Conservation (phyloP, 2,797 vertebrate genomes). For the Momotus momota region DNA sequence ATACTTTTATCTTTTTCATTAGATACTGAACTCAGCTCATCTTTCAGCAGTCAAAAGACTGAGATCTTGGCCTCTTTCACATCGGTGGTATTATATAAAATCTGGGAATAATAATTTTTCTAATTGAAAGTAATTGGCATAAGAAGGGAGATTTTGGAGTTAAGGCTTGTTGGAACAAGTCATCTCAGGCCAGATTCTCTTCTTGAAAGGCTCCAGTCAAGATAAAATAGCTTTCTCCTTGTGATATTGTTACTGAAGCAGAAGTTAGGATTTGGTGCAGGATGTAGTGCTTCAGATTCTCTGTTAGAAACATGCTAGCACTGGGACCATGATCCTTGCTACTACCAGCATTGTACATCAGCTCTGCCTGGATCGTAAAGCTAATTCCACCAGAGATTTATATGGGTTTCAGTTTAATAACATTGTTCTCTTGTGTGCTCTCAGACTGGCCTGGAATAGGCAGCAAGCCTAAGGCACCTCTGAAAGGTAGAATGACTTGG, state of each 20-base stretch:
- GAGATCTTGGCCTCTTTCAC: slow-evolving; percentile 7
- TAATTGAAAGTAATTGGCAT: background rate
- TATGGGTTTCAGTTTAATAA: background rate
- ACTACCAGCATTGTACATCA: background rate
- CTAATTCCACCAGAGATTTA: background rate
- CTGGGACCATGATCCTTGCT: background rate
- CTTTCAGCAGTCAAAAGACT: slow-evolving; percentile 16
- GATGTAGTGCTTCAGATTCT: background rate
- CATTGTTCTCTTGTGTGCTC: background rate
- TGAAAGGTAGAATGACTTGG: background rate
- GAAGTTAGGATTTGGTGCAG: background rate
- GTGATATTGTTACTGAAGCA: background rate
- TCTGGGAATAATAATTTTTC: background rate
- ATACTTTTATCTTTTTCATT: slow-evolving; percentile 36
- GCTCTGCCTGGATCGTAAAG: background rate
- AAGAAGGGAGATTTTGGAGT: background rate
- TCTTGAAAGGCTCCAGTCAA: background rate
- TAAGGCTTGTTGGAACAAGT: background rate
- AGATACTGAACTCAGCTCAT: background rate
- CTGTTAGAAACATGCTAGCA: background rate
- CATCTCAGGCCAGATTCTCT: background rate
- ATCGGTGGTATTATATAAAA: background rate
- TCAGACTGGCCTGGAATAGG: background rate
- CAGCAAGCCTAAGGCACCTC: background rate
- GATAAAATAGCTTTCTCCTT: background rate